Conservation (phyloP, 2,113 vertebrate genomes). For the Burhinus oedicnemus region DNA sequence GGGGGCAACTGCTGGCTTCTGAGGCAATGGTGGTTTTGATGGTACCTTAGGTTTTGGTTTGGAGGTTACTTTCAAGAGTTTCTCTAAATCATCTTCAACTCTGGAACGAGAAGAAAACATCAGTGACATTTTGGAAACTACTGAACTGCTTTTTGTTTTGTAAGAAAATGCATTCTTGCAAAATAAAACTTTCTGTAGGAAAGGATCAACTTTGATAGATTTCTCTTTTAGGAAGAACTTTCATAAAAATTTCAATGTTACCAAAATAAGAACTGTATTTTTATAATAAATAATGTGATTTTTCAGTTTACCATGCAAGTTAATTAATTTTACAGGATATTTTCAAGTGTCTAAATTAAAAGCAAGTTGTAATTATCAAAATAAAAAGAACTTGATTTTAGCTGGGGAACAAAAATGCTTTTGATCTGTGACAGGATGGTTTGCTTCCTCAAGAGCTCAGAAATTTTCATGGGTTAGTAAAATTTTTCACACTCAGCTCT, state of each 20-base stretch:
- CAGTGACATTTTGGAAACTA: not conserved
- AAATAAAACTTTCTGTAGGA: not conserved
- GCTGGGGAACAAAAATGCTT: not conserved
- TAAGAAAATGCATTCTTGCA: not conserved
- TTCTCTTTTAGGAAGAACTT: not conserved
- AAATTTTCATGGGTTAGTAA: not conserved
- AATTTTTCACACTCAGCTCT: not conserved
- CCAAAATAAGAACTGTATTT: not conserved
- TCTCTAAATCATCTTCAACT: constrained; percentile 85
- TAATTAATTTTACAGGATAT: not conserved
- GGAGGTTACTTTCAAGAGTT: constrained; percentile 75
- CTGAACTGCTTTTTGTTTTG: not conserved
- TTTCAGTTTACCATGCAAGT: not conserved
- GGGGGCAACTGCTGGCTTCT: constrained; percentile 56
- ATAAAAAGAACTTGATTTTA: not conserved
- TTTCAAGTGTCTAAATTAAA: not conserved
- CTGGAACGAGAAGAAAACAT: constrained; percentile 66
- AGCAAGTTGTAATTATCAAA: not conserved
- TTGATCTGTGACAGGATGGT: not conserved
- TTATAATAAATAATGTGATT: not conserved
- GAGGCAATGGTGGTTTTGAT: constrained; percentile 72
- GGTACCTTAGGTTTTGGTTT: constrained; percentile 67
- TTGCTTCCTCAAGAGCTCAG: not conserved
- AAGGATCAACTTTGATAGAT: not conserved
- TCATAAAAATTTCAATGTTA: not conserved